Conservation (phyloP, 1,140 invertebrate genomes). For the Asbolus verrucosus region DNA sequence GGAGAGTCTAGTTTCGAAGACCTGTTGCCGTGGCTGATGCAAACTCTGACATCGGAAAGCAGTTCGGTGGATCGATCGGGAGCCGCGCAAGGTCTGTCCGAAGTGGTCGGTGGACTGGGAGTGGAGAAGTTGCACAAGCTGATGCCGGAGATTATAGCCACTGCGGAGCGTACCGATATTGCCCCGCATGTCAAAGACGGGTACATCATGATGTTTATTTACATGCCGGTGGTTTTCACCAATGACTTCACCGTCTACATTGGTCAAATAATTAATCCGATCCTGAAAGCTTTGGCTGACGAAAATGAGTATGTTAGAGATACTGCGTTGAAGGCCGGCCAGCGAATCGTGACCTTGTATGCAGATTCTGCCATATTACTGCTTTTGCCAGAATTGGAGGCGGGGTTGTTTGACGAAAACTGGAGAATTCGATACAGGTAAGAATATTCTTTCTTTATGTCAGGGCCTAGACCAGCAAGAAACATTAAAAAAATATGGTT, state of each 20-base stretch:
- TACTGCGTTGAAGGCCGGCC: constrained; percentile 95
- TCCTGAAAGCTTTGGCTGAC: constrained; percentile 97
- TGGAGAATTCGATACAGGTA: constrained; percentile 95
- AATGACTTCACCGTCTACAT: constrained; percentile 97
- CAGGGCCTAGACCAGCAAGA: no score
- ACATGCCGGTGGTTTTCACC: constrained; percentile 97
- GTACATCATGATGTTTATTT: constrained; percentile 99
- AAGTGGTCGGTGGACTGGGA: constrained; percentile 96
- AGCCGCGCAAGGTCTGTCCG: constrained; percentile 95
- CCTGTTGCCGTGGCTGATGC: constrained; percentile 97
- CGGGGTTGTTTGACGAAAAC: constrained; percentile 95
- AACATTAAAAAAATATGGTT: no score
- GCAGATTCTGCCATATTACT: constrained; percentile 95
- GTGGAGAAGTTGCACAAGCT: constrained; percentile 94
- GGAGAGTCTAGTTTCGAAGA: constrained; percentile 96
- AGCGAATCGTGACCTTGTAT: constrained; percentile 96
- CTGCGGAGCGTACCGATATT: constrained; percentile 93
- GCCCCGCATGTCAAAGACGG: constrained; percentile 98
- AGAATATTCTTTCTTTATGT: no score
- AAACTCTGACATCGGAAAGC: constrained; percentile 95
- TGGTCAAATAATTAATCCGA: constrained; percentile 97
- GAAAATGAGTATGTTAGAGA: constrained; percentile 99
- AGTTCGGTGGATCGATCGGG: constrained; percentile 97
- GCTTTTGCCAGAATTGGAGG: constrained; percentile 93
- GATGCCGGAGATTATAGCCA: constrained; percentile 98